phyloP scores from a whole-genome alignment of 1,140 invertebrate species.

The Drosophila busckii region DNA sequence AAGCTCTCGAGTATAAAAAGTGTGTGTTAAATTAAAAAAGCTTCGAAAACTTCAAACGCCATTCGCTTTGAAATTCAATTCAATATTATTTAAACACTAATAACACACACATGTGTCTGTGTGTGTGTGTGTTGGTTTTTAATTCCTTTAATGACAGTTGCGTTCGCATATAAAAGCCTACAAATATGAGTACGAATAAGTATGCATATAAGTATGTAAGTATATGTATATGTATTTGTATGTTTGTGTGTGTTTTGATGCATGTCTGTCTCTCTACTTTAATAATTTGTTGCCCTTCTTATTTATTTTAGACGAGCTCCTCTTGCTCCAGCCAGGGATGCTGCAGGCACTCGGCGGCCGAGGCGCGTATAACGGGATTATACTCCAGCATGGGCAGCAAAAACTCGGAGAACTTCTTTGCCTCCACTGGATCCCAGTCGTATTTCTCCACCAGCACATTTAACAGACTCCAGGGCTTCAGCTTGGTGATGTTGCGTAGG shows the following conservation, averaged over 20 bases:
- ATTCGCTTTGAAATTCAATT: slow-evolving; percentile 17
- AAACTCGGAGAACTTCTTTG: slow-evolving; percentile 94
- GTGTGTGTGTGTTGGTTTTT: no score
- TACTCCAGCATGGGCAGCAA: slow-evolving; percentile 96
- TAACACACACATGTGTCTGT: no score
- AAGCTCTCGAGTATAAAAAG: slow-evolving; percentile 74
- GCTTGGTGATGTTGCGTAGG: slow-evolving; percentile 92
- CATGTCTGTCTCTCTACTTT: slow-evolving; percentile 15
- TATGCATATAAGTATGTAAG: slow-evolving; percentile 9
- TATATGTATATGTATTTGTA: slow-evolving; percentile 2
- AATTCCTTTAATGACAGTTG: slow-evolving; percentile 28
- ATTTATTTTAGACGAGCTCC: slow-evolving; percentile 62
- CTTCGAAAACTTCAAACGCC: slow-evolving; percentile 55
- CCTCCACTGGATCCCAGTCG: slow-evolving; percentile 92
- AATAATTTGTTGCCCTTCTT: slow-evolving; percentile 24
- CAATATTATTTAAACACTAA: no score
- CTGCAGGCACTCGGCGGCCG: slow-evolving; percentile 94
- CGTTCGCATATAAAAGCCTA: slow-evolving; percentile 34
- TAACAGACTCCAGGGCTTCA: slow-evolving; percentile 96
- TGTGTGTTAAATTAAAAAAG: slow-evolving; percentile 57
- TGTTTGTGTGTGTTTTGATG: slow-evolving; percentile 7
- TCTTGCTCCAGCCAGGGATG: slow-evolving; percentile 94
- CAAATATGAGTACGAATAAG: slow-evolving; percentile 29
- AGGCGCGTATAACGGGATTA: slow-evolving; percentile 94
- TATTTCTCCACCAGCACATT: slow-evolving; percentile 97